phyloP scores from a whole-genome alignment of 1,140 invertebrate species.

The Papilio polytes region DNA sequence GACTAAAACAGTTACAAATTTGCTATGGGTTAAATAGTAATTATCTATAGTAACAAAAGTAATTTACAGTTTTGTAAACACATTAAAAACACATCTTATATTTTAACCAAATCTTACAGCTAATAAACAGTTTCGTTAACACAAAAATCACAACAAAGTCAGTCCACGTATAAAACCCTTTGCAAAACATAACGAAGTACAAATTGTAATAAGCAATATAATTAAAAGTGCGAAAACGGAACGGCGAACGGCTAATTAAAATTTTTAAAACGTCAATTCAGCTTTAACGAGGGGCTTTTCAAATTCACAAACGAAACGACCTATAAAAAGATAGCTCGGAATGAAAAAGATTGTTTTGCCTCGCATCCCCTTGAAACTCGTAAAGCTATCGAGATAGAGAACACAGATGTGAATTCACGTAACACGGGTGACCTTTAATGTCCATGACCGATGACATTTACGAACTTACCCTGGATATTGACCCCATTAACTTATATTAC shows the following conservation, averaged over 20 bases:
- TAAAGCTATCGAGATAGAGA: conserved; percentile 26
- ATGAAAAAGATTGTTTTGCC: conserved; percentile 29
- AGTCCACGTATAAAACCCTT: neutral
- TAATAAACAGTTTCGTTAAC: neutral
- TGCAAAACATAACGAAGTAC: neutral
- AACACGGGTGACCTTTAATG: conserved; percentile 35
- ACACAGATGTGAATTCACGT: conserved; percentile 34
- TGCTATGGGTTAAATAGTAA: neutral
- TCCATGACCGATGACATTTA: conserved; percentile 40
- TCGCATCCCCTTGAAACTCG: conserved; percentile 11
- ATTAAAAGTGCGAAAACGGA: conserved; percentile 19
- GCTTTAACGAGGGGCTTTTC: conserved; percentile 30
- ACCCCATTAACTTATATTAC: conserved; percentile 37
- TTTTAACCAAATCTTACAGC: neutral
- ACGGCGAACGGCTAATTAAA: conserved; percentile 20
- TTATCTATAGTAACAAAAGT: neutral
- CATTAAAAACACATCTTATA: too few species aligned
- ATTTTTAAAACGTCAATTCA: conserved; percentile 28
- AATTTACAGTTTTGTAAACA: too few species aligned
- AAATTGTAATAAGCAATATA: conserved; percentile 11
- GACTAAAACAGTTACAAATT: too few species aligned
- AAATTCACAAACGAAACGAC: conserved; percentile 30
- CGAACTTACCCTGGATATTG: conserved; percentile 39
- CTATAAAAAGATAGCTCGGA: conserved; percentile 14
- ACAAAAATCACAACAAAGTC: neutral